Conservation (phyloP, 2,113 vertebrate genomes). For the Campylomormyrus tamandua region DNA sequence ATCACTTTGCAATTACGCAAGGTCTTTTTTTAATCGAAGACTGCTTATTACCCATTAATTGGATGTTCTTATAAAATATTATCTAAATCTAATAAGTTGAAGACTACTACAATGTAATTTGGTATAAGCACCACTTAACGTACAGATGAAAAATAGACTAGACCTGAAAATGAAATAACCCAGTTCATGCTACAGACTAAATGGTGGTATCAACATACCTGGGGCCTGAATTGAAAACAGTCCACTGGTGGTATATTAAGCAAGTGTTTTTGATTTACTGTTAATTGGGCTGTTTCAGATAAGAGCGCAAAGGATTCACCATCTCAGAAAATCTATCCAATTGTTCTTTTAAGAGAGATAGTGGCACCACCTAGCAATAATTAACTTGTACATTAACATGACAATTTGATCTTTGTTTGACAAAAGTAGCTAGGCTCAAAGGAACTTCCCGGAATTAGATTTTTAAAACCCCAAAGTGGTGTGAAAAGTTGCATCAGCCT, state of each 20-base stretch:
- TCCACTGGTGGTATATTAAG: not conserved
- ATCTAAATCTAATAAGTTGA: not conserved
- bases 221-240: not conserved
- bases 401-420: not conserved
- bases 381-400: constrained; percentile 7
- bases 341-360: not conserved
- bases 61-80: not conserved
- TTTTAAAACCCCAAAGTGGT: not conserved
- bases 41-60: not conserved
- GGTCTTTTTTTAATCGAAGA: not conserved
- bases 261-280: constrained; percentile 12
- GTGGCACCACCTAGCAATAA: not conserved
- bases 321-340: constrained; percentile 1
- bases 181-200: not conserved
- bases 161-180: not conserved
- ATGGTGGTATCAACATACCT: not conserved
- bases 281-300: not conserved
- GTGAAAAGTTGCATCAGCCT: not conserved
- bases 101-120: constrained; percentile 11
- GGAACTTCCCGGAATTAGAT: not conserved
- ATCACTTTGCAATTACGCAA: not conserved
- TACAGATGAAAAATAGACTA: not conserved
- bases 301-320: not conserved
- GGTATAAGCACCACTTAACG: not conserved
- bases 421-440: not conserved